Evolutionary conservation across 2,797 vertebrate species (phyloP), one percentile per base, ranked within the genome.

Genomic region (Eleutherodactylus coqui): DNA sequence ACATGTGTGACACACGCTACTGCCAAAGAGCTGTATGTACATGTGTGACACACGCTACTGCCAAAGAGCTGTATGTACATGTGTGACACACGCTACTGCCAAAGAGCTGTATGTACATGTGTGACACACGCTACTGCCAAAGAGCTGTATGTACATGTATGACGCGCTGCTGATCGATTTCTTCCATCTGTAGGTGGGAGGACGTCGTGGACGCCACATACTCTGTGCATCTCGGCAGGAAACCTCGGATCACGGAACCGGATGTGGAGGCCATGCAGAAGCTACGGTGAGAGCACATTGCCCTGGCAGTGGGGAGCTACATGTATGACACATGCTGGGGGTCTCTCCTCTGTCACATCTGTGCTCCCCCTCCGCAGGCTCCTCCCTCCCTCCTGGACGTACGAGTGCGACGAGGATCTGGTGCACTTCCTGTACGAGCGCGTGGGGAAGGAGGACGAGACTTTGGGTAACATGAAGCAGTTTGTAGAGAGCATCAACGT

Each of bases 401-500:
- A 97, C 0, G 98, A 99, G 91, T 98, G 97, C 45, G 98, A 99
- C 0, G 98, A 99, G 90, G 98, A 99, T 91, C 93, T 99, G 86
- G 97, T 99, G 82, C 97, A 97, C 91, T 99, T 97, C 92, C 94
- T 99, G 75, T 97, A 97, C 9, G 97, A 99, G 88, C 96, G 98
- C 90, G 95, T 98, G 75, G 97, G 96, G 64, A 98, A 97, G 89
- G 98, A 99, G 89, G 98, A 99, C 49, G 97, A 99, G 91, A 98
- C 97, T 91, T 93, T 99, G 91, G 98, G 97, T 29, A 98, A 96
- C 0, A 96, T 99, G 89, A 99, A 98, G 92, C 98, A 99, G 92
- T 97, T 96, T 0, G 98, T 99, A 92, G 98, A 97, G 91, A 99
- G 96, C 92, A 98, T 99, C 0, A 97, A 98, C 16, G 97, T 99